Conservation (phyloP, 2,888 invertebrate species). For the Epiperipatus broadwayi region DNA sequence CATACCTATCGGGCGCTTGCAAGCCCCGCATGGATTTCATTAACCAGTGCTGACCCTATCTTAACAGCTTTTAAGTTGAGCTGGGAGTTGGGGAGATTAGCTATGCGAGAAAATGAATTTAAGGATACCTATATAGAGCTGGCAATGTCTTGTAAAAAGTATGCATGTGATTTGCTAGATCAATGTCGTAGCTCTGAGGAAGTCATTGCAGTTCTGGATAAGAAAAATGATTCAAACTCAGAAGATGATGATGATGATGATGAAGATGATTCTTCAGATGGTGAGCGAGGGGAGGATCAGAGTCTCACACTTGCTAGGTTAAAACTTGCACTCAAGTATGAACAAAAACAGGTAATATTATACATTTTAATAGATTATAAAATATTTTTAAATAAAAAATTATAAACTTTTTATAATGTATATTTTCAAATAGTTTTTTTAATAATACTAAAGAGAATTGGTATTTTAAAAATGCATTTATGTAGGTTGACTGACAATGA, state of each 20-base stretch:
- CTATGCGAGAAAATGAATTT: constrained; percentile 34
- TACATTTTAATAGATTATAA: constrained; percentile 7
- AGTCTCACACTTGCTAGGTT: constrained; percentile 30
- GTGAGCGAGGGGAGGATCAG: constrained; percentile 23
- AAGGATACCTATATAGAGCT: constrained; percentile 33
- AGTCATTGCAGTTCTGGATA: constrained; percentile 34
- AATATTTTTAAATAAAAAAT: no score
- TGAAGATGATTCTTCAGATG: constrained; percentile 22
- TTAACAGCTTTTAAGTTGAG: constrained; percentile 34
- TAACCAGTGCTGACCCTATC: constrained; percentile 36
- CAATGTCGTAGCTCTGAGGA: constrained; percentile 37
- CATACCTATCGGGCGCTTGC: constrained; percentile 36
- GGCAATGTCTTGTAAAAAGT: constrained; percentile 35
- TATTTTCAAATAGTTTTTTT: no score
- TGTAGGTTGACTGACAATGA: no score
- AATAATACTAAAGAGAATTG: no score
- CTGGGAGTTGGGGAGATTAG: constrained; percentile 34
- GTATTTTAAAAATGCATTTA: no score
- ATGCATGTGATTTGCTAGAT: constrained; percentile 35
- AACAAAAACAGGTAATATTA: constrained; percentile 34
- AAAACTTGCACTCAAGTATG: constrained; percentile 37
- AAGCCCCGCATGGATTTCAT: constrained; percentile 37
- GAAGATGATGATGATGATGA: constrained; percentile 23
- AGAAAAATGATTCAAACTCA: constrained; percentile 22
- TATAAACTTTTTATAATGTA: no score